Evolutionary conservation across 2,888 invertebrate genomes (phyloP).

Genomic region (Steromphala cineraria): DNA sequence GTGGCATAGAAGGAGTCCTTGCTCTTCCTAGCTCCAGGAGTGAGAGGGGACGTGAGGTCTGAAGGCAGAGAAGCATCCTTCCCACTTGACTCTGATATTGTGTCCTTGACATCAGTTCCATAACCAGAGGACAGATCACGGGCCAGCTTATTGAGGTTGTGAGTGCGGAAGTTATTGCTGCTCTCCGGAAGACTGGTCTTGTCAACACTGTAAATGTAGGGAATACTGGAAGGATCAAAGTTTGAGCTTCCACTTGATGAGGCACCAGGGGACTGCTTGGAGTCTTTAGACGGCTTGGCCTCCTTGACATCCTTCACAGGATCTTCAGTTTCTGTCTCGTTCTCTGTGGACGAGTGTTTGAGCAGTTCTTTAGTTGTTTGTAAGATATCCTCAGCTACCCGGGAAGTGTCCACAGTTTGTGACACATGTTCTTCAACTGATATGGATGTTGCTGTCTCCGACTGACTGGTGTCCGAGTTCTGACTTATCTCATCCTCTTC

Average conservation of each 20-base stretch:
- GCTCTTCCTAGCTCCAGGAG: not conserved
- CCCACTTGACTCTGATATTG: not conserved
- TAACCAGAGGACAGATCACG: not conserved
- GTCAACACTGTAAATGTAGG: conserved; percentile 12
- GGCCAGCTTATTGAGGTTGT: not conserved
- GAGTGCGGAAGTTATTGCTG: not conserved
- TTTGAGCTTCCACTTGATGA: not conserved
- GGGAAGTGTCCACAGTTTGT: conserved; percentile 8
- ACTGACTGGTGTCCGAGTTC: conserved; percentile 24
- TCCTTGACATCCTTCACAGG: not conserved
- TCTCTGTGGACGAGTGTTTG: not conserved
- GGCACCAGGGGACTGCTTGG: not conserved
- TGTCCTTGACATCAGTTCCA: not conserved
- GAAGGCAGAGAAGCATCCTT: not conserved
- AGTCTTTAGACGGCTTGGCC: not conserved
- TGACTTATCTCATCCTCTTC: conserved; percentile 36
- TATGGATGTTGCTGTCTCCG: not conserved
- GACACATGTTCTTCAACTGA: not conserved
- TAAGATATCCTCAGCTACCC: conserved; percentile 26
- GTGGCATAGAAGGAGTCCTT: not conserved
- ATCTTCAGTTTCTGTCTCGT: not conserved
- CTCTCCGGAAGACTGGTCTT: not conserved
- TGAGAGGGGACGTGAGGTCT: not conserved
- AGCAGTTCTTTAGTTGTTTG: conserved; percentile 19
- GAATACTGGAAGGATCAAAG: not conserved